Evolutionary conservation across 2,888 invertebrate genomes (phyloP), one percentile per base, ranked within the genome.

Genomic region (Chrysopilus asiliformis): DNA sequence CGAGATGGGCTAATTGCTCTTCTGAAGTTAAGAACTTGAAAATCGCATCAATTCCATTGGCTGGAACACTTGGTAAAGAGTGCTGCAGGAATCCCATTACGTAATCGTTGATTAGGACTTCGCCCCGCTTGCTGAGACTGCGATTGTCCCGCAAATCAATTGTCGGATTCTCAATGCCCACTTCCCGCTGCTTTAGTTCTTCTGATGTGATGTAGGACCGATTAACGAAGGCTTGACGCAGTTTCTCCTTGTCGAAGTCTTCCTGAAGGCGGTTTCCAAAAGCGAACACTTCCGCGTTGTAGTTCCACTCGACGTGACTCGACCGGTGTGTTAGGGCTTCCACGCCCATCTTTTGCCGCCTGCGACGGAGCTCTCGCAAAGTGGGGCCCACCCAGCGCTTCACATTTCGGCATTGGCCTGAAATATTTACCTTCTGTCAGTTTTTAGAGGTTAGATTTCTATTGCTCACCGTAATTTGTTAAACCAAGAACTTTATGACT

Each of bases 211-310:
- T 69, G 56, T 82, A 91, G 0, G 86, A 82, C 47, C 74, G 70
- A 52, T 87, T 78, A 26, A 78, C 80, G 40, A 95, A 78, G 2
- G 91, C 90, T 50, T 70, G 70, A 36, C 77, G 70, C 18, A 95
- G 60, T 12, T 80, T 57, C 14, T 72, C 66, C 0, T 70, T 61
- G 41, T 85, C 68, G 52, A 95, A 86, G 4, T 82, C 72, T 66
- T 95, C 95, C 16, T 79, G 74, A 12, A 94, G 64, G 17, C 95
- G 70, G 52, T 79, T 78, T 8, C 79, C 80, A 67, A 94, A 94
- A 0, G 93, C 85, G 64, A 70, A 91, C 3, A 94, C 44, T 65
- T 94, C 93, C 0, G 86, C 74, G 48, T 80, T 75, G 48, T 84
- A 76, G 55, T 90, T 93, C 93, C 93, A 89, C 52, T 82, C 84